Evolutionary conservation across 2,113 vertebrate species (phyloP), one percentile per base, ranked within the genome.

Genomic region (Triplophysa siluroides): DNA sequence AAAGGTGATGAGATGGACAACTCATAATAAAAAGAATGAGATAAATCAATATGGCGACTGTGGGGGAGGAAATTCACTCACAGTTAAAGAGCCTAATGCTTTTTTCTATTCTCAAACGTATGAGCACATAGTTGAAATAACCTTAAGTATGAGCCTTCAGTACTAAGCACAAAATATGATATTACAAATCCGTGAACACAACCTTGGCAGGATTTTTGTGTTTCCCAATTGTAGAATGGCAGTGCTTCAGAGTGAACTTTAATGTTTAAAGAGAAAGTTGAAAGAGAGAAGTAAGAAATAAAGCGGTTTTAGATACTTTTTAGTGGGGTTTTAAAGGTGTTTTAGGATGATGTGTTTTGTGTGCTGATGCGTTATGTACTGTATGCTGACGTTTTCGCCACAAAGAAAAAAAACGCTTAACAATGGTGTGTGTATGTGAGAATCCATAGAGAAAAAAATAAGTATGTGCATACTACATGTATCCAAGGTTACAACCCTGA

Each of bases 401-500:
- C 54, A 58, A 19, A n/a, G 54, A 52, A 54, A 54, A 33, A n/a
- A 56, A 54, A n/a, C 24, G 0, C 5, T 7, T 29, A n/a, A n/a
- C 33, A 38, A 45, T 45, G 58, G 76, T 52, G n/a, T 79, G 54
- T 76, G 29, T 33, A 12, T 18, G 60, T 73, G 5, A 38, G 11
- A 21, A 63, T 79, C 33, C 54, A 23, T 60, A 8, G n/a, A 56
- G n/a, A 60, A 73, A 41, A 3, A 29, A 72, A 56, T 58, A 56
- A 60, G 64, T 23, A 14, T 66, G 21, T 60, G 41, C 29, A 21
- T 41, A 56, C 62, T 8, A 56, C 18, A 47, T 72, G 63, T 58
- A 78, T 47, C n/a, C 33, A 18, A 52, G 63, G 52, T 60, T 69
- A 56, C 65, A 69, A 45, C 65, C 33, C 71, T 73, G 54, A 66